phyloP scores from a whole-genome alignment of 37 sponge, comb jelly and placozoan genomes.

The Oopsacas minuta region DNA sequence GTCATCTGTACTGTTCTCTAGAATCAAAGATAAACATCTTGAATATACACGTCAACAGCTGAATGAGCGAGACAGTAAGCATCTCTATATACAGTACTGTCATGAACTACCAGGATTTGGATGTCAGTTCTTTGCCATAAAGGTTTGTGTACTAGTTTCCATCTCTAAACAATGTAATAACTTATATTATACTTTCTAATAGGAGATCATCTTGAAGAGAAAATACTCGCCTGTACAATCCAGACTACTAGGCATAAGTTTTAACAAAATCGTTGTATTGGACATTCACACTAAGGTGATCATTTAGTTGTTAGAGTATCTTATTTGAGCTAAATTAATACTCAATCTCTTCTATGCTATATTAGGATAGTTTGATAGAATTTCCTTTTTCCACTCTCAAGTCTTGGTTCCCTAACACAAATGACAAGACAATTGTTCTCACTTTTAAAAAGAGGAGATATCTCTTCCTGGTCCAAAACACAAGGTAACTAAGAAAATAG shows the following conservation, averaged over 20 bases:
- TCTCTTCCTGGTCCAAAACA: background rate
- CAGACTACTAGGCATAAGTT: conserved; percentile 53
- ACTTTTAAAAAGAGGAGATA: background rate
- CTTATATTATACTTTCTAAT: background rate
- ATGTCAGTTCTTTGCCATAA: conserved; percentile 53
- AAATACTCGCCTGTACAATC: background rate
- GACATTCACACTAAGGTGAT: conserved; percentile 60
- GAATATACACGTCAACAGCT: conserved; percentile 6
- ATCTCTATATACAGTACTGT: conserved; percentile 67
- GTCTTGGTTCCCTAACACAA: conserved; percentile 7
- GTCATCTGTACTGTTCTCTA: background rate
- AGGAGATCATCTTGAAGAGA: conserved; percentile 24
- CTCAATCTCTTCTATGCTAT: background rate
- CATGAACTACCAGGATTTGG: conserved; percentile 58
- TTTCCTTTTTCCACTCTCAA: background rate
- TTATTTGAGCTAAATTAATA: no score
- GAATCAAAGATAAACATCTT: background rate
- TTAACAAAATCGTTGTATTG: conserved; percentile 43
- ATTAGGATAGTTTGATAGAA: background rate
- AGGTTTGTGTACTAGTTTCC: conserved; percentile 19
- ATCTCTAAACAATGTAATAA: background rate
- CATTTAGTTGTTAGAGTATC: background rate
- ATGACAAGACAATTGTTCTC: conserved; percentile 17
- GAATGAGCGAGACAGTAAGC: conserved; percentile 76
- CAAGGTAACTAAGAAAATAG: background rate